These are phyloP conservation scores for Lithobius niger DNA, from an alignment of 1,140 invertebrate species.

Conservation along the genomic window DNA sequence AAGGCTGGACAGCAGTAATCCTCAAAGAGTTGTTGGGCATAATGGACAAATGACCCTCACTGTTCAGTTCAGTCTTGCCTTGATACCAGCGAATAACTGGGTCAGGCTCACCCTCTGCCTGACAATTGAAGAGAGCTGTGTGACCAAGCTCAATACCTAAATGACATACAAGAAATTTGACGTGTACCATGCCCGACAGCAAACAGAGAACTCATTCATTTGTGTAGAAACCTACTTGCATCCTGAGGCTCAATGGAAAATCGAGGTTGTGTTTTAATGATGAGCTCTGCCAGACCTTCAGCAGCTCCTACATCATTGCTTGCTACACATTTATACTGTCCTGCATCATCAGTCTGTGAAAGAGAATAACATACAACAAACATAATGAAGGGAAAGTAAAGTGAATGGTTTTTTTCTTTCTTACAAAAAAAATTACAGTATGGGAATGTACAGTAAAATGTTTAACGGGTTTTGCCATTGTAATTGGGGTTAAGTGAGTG, in stretches of 20 bases:
- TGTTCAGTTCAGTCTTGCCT: slow-evolving; percentile 19
- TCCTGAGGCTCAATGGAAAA: background rate
- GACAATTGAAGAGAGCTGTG: slow-evolving; percentile 30
- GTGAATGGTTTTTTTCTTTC: background rate
- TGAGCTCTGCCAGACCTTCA: background rate
- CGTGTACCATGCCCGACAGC: background rate
- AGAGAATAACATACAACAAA: background rate
- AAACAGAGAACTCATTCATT: background rate
- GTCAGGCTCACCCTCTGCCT: slow-evolving; percentile 29
- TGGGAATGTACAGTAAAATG: background rate
- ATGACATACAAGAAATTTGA: background rate
- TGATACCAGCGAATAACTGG: slow-evolving; percentile 30
- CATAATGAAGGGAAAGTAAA: background rate
- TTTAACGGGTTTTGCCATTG: background rate
- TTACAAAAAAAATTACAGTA: background rate
- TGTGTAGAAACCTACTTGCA: background rate
- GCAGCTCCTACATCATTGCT: slow-evolving; percentile 24
- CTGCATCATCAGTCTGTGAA: slow-evolving; percentile 24
- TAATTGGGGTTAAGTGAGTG: background rate
- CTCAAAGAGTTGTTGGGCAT: slow-evolving; percentile 33
- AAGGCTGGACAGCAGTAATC: slow-evolving; percentile 28
- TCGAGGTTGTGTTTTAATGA: slow-evolving; percentile 16
- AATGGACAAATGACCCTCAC: slow-evolving; percentile 25
- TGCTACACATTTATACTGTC: slow-evolving; percentile 32
- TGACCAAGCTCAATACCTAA: slow-evolving; percentile 22